Base-by-base conservation (phyloP, 2,888 invertebrate species). In the Bombylius discolor region DNA sequence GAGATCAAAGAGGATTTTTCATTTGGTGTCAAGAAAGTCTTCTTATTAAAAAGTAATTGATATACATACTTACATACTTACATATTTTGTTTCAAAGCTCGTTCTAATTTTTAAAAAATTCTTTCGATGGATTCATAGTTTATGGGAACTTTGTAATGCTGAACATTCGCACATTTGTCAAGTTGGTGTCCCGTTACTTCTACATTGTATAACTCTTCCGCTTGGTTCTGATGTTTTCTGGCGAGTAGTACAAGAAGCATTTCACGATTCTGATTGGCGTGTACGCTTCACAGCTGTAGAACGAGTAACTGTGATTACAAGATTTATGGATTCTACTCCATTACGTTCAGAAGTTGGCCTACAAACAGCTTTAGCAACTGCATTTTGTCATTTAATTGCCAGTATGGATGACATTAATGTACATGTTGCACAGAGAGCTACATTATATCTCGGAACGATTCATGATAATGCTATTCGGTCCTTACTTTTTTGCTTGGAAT, bases 1-100 rank as follows among this genome's bases (percentile, higher is more conserved):
- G 88, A 58, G 94, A 96, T 65, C 90, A 97, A 68, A 80, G 88
- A 63, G 90, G 93, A 54, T 90, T 95, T 74, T 87, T 97, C 58
- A 91, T 94, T 64, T 95, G 94, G 91, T 92, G 92, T 62, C 95
- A 99, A 71, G 94, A 96, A 73, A 95, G 95, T 72, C 77, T 94
- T 45, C 78, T 98, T 5, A 92, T 98, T 60, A 91, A 92, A 69
- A 92, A 90, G 93, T 93, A 74, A 72, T 52, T 31, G 12, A 14
- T 8, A 52, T 23, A 23, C 23, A 23, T 23, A 23, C 23, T 2
- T 23, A 23, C 3, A 3, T 23, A 23, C 3, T 1, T 23, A 3
- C 23, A 23, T 23, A 23, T 23, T 23, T 23, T 2, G 23, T 23
- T 2, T 23, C 3, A 23, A 23, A 23, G 23, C 23, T 23, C 23